Percentiles rank a stretch among this genome's conserved stretches.
phyloP scores from a whole-genome alignment of 2,888 invertebrate species.

The Callyntrura guangdongensis region DNA sequence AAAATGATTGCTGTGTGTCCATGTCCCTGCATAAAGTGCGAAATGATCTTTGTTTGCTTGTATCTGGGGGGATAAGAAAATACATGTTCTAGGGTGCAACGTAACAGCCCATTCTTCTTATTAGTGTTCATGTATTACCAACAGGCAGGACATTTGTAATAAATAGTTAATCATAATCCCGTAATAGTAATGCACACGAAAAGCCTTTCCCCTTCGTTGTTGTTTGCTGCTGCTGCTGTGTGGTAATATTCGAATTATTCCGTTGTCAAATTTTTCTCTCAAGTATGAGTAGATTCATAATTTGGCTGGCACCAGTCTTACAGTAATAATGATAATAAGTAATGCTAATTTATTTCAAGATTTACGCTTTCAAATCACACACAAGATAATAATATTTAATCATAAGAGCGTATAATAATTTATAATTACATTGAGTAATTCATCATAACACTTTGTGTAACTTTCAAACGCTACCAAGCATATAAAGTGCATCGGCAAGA shows the following conservation, averaged over 20 bases:
- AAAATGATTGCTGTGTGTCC: neutral
- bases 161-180: neutral
- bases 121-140: neutral
- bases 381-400: slow-evolving; percentile 1
- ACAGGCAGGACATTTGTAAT: neutral
- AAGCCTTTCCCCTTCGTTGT: neutral
- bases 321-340: neutral
- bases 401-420: slow-evolving; percentile 22
- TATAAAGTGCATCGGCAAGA: neutral
- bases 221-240: neutral
- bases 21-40: neutral
- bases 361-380: slow-evolving; percentile 71
- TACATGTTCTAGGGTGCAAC: too few relatives aligned
- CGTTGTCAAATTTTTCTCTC: neutral
- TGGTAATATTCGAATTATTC: neutral
- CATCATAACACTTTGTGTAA: slow-evolving; percentile 13
- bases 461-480: slow-evolving; percentile 44
- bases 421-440: slow-evolving; percentile 46
- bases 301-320: slow-evolving; percentile 45
- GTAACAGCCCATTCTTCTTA: neutral
- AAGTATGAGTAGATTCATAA: slow-evolving; percentile 15
- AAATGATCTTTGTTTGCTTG: neutral
- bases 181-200: neutral
- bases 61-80: neutral
- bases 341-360: slow-evolving; percentile 75